Base-by-base conservation (phyloP, 2,113 vertebrate genomes). In the Xyliphius kryptos region DNA sequence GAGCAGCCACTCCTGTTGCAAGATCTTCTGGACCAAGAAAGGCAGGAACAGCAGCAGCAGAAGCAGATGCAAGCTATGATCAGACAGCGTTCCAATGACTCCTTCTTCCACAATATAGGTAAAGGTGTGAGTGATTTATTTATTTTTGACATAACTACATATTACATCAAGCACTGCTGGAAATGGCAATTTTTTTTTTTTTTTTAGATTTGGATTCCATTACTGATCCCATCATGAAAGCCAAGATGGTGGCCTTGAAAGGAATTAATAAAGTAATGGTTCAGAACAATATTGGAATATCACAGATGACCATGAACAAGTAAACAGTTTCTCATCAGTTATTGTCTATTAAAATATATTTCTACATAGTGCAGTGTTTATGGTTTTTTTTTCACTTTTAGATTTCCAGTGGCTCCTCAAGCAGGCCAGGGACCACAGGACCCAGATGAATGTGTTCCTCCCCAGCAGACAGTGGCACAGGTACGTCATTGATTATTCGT, bases 201-300 rank as follows among this genome's bases (percentile, higher is more conserved):
- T n/a, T n/a, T n/a, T n/a, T n/a, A 92, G 96, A 97, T 82, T 95
- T 95, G 52, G 94, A 97, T 82, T 86, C 93, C 6, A 92, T 98
- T 69, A 90, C 92, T 1, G 95, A 99, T 78, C 95, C 96, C 13
- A 99, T 99, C 79, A 97, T 97, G 94, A 99, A 97, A 77, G 96
- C 96, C 47, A 99, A 99, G 87, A 99, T 99, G 92, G 92, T 98
- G 41, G 96, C 94, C 56, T 83, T 99, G 20, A 95, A 97, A 76
- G 96, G 96, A 59, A 99, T 99, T 80, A 99, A 98, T 79, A 97
- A 97, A 84, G 94, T 99, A 20, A 95, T 99, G 94, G 90, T 86
- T 0, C 94, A 98, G 67, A 92, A 84, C 66, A 95, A 75, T 61
- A 86, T 98, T 83, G 90, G 89, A 38, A 91, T 98, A 76, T 85